A percentile compares a stretch with the other conserved stretches of the same genome.
phyloP scores from a whole-genome alignment of 2,888 invertebrate genomes.

The Campaea margaritaria region DNA sequence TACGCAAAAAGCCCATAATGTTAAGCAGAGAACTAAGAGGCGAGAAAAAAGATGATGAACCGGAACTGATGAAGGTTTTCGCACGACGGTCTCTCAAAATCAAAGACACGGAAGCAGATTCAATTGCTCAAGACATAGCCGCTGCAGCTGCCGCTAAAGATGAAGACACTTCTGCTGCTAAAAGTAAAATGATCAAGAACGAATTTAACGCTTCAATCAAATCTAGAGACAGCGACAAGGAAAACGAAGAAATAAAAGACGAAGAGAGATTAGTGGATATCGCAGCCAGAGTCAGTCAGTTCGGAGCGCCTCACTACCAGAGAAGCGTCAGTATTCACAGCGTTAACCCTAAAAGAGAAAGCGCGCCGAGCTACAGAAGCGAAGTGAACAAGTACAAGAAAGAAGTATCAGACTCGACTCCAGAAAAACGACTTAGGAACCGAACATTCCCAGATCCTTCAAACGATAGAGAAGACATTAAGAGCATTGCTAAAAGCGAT shows the following conservation, averaged over 20 bases:
- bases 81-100: slow-evolving; percentile 92
- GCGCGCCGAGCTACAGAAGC: slow-evolving; percentile 72
- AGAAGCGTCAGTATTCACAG: slow-evolving; percentile 77
- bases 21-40: slow-evolving; percentile 70
- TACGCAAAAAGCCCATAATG: slow-evolving; percentile 84
- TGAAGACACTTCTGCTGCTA: slow-evolving; percentile 60
- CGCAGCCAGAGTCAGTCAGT: slow-evolving; percentile 76
- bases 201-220: slow-evolving; percentile 83
- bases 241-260: slow-evolving; percentile 84
- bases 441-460: slow-evolving; percentile 81
- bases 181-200: slow-evolving; percentile 72
- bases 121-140: slow-evolving; percentile 85
- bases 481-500: slow-evolving; percentile 73
- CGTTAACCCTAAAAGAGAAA: slow-evolving; percentile 74
- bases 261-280: slow-evolving; percentile 75
- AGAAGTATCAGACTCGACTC: slow-evolving; percentile 81
- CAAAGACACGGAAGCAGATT: slow-evolving; percentile 88
- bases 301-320: slow-evolving; percentile 73
- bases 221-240: slow-evolving; percentile 90
- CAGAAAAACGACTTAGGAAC: slow-evolving; percentile 79
- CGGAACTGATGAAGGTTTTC: slow-evolving; percentile 93
- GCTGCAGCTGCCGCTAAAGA: slow-evolving; percentile 64
- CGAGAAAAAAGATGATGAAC: slow-evolving; percentile 87
- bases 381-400: slow-evolving; percentile 81
- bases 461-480: slow-evolving; percentile 79